Conservation (phyloP, 2,888 invertebrate genomes). For the Pachycephus smyrnensis region DNA sequence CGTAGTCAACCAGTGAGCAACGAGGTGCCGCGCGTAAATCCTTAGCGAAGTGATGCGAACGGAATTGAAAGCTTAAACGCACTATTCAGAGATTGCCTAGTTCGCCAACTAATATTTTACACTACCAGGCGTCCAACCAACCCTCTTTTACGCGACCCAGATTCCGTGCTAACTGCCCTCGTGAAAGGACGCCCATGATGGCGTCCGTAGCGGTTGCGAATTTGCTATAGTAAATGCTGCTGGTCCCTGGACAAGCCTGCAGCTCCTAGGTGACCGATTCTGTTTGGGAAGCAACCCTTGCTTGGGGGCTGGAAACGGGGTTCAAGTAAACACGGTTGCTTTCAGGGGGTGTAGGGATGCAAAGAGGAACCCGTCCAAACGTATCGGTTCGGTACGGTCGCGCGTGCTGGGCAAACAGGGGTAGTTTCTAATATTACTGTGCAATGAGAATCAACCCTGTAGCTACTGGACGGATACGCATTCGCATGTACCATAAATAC, state of each 20-base stretch:
- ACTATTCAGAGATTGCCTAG: no score
- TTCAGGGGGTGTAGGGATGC: neutral
- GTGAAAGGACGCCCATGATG: no score
- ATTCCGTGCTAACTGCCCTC: no score
- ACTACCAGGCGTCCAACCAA: no score
- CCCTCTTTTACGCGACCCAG: no score
- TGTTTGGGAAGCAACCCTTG: slow-evolving; percentile 63
- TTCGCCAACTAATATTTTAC: no score
- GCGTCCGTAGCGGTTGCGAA: no score
- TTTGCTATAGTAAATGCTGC: no score
- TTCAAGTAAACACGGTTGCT: slow-evolving; percentile 54
- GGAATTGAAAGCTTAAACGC: no score
- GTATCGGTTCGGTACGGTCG: slow-evolving; percentile 61
- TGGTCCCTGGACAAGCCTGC: neutral
- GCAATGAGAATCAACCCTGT: slow-evolving; percentile 25
- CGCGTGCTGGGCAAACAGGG: slow-evolving; percentile 62
- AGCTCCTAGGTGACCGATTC: slow-evolving; percentile 59
- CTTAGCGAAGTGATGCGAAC: neutral
- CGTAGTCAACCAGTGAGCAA: neutral
- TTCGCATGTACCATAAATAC: no score
- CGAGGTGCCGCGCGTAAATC: neutral
- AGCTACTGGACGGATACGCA: no score
- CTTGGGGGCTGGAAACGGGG: slow-evolving; percentile 45
- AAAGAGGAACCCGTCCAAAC: slow-evolving; percentile 37
- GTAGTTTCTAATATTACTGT: slow-evolving; percentile 59